Evolutionary conservation across 1,140 invertebrate species (phyloP), one percentile per base, ranked within the genome.

Genomic region (Agraylea sexmaculata): DNA sequence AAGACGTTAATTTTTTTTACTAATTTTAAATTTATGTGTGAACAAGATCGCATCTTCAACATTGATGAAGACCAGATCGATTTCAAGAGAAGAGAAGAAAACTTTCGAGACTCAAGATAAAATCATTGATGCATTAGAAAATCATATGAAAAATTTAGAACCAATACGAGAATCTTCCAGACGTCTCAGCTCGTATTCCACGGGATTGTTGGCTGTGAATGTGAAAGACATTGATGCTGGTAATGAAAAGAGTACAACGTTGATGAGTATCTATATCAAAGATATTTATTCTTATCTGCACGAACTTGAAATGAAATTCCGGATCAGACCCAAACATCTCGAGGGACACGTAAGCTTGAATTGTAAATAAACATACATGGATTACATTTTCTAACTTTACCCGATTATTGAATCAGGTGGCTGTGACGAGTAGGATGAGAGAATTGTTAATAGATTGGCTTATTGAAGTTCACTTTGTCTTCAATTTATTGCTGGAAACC

Each of bases 361-460:
- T 82, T 11, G 78, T 82, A 45, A 83, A 88, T 43, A 90, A 91
- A 52, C 87, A 84, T 50, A 53, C 63, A 7, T 87, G 12, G 27
- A 4, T 28, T 43, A 18, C n/a, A 19, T 2, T 23, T 38, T 37
- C 3, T 34, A 16, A 31, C 36, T 23, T 8, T 4, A 30, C 21
- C 18, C 15, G 20, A 23, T 28, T 15, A n/a, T 7, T 4, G n/a
- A 23, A 35, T 30, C 51, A 63, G 59, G 43, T 37, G 49, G 52
- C 51, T 4, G 71, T 91, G 1, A 83, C 79, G 12, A 70, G 79
- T 0, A 81, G 79, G 53, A 96, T 96, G 90, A 74, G 94, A 42
- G 67, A 77, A 5, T 81, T 92, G 23, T 66, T 93, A 1, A 70
- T 97, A 44, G 89, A 97, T 59, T 98, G 93, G 93, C 63, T 97